Conservation (phyloP, 2,888 invertebrate genomes). For the Aleiodes alternator region DNA sequence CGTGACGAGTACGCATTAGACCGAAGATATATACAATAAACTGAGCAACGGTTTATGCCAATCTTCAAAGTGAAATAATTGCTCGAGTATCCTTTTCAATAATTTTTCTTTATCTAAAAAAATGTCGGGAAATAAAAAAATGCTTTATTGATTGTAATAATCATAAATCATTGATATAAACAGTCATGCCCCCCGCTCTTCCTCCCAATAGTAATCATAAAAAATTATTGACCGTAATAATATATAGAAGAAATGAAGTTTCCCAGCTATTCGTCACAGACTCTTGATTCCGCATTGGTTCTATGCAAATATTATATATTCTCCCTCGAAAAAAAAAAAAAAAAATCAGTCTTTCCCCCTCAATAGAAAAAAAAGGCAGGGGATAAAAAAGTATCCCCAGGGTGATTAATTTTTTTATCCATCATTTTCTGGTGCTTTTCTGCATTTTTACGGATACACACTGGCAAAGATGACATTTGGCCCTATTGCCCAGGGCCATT, state of each 20-base stretch:
- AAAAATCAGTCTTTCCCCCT: constrained; percentile 40
- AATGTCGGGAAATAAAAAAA: constrained; percentile 14
- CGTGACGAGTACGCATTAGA: constrained; percentile 64
- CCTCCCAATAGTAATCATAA: constrained; percentile 36
- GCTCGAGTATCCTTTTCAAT: constrained; percentile 54
- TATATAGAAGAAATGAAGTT: constrained; percentile 52
- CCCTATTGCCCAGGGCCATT: too few relatives aligned
- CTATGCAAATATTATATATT: constrained; percentile 72
- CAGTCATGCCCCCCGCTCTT: constrained; percentile 23
- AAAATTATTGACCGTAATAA: constrained; percentile 51
- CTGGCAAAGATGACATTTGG: too few relatives aligned
- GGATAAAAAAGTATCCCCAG: not conserved
- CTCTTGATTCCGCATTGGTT: constrained; percentile 61
- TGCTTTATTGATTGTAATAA: constrained; percentile 15
- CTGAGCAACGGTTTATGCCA: constrained; percentile 49
- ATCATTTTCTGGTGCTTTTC: constrained; percentile 56
- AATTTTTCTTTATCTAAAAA: constrained; percentile 42
- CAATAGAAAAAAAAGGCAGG: constrained; percentile 46
- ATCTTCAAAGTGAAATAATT: constrained; percentile 62
- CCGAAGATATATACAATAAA: constrained; percentile 56
- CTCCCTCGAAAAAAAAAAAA: constrained; percentile 51
- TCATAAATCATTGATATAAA: constrained; percentile 42
- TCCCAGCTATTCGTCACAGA: constrained; percentile 68
- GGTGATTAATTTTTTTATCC: constrained; percentile 39
- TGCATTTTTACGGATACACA: too few relatives aligned